Percentiles rank a stretch among this genome's conserved stretches.
phyloP scores from a whole-genome alignment of 2,113 vertebrate genomes.

The Lipotes vexillifer region DNA sequence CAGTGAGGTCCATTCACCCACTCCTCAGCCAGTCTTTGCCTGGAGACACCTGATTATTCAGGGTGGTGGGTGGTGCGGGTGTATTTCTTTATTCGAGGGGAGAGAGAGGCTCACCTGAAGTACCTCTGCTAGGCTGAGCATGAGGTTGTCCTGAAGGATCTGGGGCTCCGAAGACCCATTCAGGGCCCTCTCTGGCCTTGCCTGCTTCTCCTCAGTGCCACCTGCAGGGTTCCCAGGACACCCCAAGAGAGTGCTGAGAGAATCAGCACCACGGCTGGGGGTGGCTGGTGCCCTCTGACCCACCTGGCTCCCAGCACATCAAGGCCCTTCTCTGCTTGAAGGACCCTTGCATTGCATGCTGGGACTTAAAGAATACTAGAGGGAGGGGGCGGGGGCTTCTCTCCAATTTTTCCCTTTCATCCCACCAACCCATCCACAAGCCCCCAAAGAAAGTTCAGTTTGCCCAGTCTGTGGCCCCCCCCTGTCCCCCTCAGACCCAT shows the following conservation, averaged over 20 bases:
- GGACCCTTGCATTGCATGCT: neutral
- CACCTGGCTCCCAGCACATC: neutral
- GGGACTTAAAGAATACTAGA: neutral
- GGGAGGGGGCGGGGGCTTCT: neutral
- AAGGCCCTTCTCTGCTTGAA: neutral
- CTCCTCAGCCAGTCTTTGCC: neutral
- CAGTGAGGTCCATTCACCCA: neutral
- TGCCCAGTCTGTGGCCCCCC: neutral
- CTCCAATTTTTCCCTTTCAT: neutral
- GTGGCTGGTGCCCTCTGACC: neutral
- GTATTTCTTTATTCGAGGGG: neutral
- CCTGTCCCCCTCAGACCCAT: neutral
- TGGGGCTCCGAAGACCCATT: constrained; percentile 27
- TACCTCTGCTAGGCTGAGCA: neutral
- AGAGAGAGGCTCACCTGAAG: constrained; percentile 66
- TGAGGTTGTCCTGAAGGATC: constrained; percentile 17
- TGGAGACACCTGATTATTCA: neutral
- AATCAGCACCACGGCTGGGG: neutral
- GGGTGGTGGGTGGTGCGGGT: no score
- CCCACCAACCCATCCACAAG: neutral
- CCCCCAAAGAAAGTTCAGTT: neutral
- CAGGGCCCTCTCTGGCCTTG: neutral
- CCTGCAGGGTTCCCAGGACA: constrained; percentile 37
- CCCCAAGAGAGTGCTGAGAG: neutral
- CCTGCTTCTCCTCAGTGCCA: neutral